These are phyloP conservation scores for Rhabdomys pumilio DNA, from an alignment of 2,797 vertebrate genomes.

Conservation along the genomic window DNA sequence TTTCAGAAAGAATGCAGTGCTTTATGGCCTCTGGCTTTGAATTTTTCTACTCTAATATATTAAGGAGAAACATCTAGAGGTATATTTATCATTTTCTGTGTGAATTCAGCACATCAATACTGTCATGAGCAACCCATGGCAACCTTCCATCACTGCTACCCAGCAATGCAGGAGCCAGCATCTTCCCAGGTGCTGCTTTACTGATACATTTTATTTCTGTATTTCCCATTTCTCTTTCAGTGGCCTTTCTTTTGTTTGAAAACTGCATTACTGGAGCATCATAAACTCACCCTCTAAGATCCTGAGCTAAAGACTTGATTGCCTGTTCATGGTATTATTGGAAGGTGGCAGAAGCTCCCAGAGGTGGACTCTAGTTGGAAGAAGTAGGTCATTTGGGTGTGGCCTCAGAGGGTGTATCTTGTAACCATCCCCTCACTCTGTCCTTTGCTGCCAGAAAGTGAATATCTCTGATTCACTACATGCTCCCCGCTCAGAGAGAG, in stretches of 20 bases:
- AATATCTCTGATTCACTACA: not conserved
- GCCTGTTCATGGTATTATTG: not conserved
- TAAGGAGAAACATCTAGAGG: not conserved
- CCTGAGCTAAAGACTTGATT: not conserved
- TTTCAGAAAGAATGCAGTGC: not conserved
- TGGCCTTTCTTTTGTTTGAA: not conserved
- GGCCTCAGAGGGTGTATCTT: not conserved
- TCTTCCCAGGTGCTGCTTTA: not conserved
- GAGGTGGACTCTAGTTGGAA: not conserved
- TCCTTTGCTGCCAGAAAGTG: not conserved
- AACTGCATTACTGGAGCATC: not conserved
- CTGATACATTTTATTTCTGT: not conserved
- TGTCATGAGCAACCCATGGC: not conserved
- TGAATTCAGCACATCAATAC: not conserved
- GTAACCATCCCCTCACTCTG: too few species aligned
- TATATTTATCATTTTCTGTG: not conserved
- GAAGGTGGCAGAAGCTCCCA: not conserved
- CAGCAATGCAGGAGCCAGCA: slow-evolving; percentile 27
- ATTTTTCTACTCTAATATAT: not conserved
- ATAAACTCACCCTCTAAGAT: not conserved
- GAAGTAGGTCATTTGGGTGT: not conserved
- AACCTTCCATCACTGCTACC: not conserved
- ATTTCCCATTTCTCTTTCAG: not conserved
- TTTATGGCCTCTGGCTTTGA: slow-evolving; percentile 5
- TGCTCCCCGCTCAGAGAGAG: not conserved